Conservation (phyloP, 2,113 vertebrate species). For the Galbula dea region DNA sequence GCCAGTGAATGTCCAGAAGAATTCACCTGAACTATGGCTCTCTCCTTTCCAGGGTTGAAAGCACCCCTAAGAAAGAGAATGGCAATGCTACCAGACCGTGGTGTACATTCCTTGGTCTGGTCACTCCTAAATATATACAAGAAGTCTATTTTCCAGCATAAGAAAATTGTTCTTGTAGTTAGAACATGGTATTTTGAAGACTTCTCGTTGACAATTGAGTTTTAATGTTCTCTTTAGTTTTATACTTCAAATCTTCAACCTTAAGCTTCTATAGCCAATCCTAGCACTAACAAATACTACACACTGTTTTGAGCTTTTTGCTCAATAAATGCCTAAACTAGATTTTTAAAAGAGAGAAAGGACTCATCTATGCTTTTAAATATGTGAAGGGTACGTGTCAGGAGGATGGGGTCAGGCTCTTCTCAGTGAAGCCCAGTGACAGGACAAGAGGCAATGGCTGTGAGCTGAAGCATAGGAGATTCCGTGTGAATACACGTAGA, state of each 20-base stretch:
- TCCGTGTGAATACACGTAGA: no score
- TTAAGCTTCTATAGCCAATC: background rate
- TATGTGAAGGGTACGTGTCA: no score
- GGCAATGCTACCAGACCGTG: background rate
- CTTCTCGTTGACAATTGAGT: background rate
- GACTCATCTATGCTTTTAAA: background rate
- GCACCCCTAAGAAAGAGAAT: background rate
- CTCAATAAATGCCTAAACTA: background rate
- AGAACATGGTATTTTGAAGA: background rate
- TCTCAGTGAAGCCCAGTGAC: no score
- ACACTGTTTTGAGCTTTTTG: background rate
- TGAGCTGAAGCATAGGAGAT: no score
- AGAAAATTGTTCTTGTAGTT: background rate
- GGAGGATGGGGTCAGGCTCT: no score
- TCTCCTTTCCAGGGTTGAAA: background rate
- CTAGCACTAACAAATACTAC: background rate
- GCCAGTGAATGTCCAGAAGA: background rate
- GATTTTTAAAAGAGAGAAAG: background rate
- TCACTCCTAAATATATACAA: background rate
- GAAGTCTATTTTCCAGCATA: background rate
- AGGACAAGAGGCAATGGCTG: no score
- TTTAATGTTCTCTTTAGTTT: background rate
- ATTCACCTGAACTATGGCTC: background rate
- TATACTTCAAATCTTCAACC: background rate
- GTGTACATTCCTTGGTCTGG: background rate